Conservation (phyloP, 1,140 invertebrate genomes). For the Drosophila takahashii region DNA sequence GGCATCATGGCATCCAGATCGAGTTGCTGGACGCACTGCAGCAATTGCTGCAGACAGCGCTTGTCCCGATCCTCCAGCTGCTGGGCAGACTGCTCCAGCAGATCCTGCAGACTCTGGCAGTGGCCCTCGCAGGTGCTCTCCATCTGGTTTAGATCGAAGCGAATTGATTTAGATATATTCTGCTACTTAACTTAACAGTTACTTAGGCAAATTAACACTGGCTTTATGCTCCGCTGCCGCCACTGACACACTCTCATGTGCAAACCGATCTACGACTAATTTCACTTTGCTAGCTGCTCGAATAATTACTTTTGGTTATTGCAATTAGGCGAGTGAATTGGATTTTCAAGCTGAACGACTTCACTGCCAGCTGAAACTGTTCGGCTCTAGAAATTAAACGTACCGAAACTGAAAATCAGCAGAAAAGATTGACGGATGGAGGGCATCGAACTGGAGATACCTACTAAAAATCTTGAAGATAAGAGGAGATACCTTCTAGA, state of each 20-base stretch:
- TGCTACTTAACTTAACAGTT: constrained; percentile 17
- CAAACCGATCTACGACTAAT: constrained; percentile 42
- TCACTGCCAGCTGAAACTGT: constrained; percentile 28
- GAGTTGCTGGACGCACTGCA: constrained; percentile 86
- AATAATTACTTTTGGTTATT: constrained; percentile 64
- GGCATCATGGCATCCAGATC: constrained; percentile 84
- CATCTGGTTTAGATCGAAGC: constrained; percentile 40
- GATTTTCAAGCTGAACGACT: constrained; percentile 80
- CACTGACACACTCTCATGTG: constrained; percentile 31
- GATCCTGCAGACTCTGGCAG: constrained; percentile 61
- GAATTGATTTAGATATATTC: constrained; percentile 3
- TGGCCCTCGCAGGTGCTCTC: constrained; percentile 76
- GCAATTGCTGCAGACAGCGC: constrained; percentile 86
- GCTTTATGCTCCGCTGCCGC: constrained; percentile 37
- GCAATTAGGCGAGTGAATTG: constrained; percentile 71
- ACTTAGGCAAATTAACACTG: constrained; percentile 36
- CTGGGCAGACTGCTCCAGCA: constrained; percentile 54
- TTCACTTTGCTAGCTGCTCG: constrained; percentile 60
- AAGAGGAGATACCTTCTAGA: not conserved
- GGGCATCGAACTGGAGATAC: constrained; percentile 9
- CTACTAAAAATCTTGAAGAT: not conserved
- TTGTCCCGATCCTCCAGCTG: constrained; percentile 85
- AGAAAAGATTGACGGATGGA: constrained; percentile 3
- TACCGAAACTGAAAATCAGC: constrained; percentile 46
- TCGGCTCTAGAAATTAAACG: constrained; percentile 71